phyloP scores from a whole-genome alignment of 2,797 vertebrate genomes.

The Tamandua tetradactyla region DNA sequence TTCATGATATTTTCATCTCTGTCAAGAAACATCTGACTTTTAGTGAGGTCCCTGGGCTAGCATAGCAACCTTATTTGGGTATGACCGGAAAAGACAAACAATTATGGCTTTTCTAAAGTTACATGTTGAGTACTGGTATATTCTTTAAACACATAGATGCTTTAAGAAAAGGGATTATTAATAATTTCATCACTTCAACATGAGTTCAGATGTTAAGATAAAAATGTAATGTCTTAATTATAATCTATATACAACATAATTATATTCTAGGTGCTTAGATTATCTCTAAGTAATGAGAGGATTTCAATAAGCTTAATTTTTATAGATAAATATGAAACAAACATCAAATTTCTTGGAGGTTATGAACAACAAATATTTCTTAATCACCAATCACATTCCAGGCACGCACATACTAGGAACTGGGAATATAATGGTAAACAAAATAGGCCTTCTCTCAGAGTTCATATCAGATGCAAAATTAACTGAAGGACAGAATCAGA shows the following conservation, averaged over 20 bases:
- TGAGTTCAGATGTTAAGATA: neutral
- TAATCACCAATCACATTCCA: neutral
- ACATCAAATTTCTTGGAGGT: neutral
- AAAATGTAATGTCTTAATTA: neutral
- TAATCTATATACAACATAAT: neutral
- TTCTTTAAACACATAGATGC: neutral
- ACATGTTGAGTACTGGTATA: neutral
- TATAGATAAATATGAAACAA: neutral
- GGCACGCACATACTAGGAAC: neutral
- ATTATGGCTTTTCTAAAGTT: neutral
- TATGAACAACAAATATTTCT: neutral
- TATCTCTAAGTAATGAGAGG: neutral
- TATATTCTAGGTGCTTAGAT: neutral
- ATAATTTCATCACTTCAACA: neutral
- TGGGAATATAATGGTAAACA: neutral
- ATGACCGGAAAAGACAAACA: neutral
- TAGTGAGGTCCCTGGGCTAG: neutral
- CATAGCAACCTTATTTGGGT: neutral
- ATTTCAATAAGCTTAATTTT: neutral
- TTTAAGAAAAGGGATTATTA: neutral
- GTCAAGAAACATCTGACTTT: neutral
- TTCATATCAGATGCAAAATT: neutral
- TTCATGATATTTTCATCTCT: neutral
- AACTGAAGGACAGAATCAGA: neutral
- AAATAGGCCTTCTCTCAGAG: neutral